Base-by-base conservation (phyloP, 2,113 vertebrate genomes). In the Silurus meridionalis region DNA sequence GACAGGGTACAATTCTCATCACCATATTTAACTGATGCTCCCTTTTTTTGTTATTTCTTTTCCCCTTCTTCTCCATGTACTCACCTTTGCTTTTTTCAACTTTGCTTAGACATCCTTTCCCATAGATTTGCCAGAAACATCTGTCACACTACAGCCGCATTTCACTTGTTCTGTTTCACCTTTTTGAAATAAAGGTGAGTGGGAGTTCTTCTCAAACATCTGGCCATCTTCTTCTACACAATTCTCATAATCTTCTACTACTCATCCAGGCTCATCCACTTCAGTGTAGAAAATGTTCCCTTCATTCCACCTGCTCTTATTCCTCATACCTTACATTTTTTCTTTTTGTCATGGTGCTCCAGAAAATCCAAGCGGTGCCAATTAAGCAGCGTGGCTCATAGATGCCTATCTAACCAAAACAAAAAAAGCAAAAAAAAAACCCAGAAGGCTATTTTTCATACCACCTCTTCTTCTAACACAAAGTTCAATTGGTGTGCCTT, bases 311-410 rank as follows among this genome's bases (percentile, higher is more conserved):
- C 55, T 19, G 17, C 81, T 53, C 75, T 89, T 71, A 28, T 82
- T 81, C 48, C 37, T 48, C 46, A 64, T 74, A 69, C 28, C 84
- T 71, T 17, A 50, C 82, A 37, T 37, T 37, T 25, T 50, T 60
- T 63, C 15, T 61, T 53, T 37, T 72, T 64, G 11, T 50, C 11
- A 2, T 28, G 28, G 50, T 9, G 15, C 5, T 15, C 21, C 17
- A 58, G 58, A 46, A 80, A 71, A 57, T 23, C 83, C 48, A 53
- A 37, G 52, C 23, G 57, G 61, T 28, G 71, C 50, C 79, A 74
- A 85, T 88, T 85, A 88, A 52, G 64, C 79, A 75, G 75, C 66
- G 1, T 0, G 78, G 78, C 57, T 46, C 9, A 80, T 80, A 61
- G 19, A 80, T 23, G 28, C 28, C 5, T 46, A 7, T 57, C 75